Base-by-base conservation (phyloP, 92 coral and sea anemone species). In the Blastomussa wellsi region DNA sequence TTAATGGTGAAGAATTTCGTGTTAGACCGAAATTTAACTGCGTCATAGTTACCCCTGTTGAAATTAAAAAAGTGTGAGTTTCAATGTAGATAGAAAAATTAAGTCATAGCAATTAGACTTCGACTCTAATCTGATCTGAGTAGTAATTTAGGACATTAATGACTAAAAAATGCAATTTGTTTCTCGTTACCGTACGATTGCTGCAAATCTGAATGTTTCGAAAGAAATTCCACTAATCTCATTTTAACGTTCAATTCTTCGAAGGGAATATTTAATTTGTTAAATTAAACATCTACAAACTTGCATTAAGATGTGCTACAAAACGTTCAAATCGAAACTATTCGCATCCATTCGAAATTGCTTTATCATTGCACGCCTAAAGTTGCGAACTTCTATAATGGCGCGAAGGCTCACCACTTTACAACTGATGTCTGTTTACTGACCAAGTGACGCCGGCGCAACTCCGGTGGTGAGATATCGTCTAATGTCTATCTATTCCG, bases 21-120 rank as follows among this genome's bases (percentile, higher is more conserved):
- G n/a, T n/a, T 2, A 35, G 69, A 37, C 55, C 71, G 38, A 72
- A 35, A 39, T 82, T 82, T 35, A 39, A 38, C 14, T 28, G 11
- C 53, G 35, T 53, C 86, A 82, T 82, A 26, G 52, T 49, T 60
- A n/a, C 31, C 17, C 49, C 78, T 82, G 72, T 19, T n/a, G n/a
- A n/a, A 53, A 20, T 10, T 22, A 13, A 9, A 57, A 57, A 22
- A 32, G 68, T 22, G 31, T 57, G 65, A 57, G 26, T 57, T 26
- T 57, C 13, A 26, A 57, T 57, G 0, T 57, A 52, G 64, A 20
- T 57, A 57, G 64, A 2, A 57, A 20, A 57, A 2, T 60, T n/a
- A 60, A 59, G 67, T n/a, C 31, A 16, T 2, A 15, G 12, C 2
- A 60, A 55, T 24, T 55, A 55, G n/a, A 60, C 7, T 6, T 60